These are phyloP conservation scores for Leptopilina syphax DNA, from an alignment of 2,888 invertebrate species.

Conservation along the genomic window DNA sequence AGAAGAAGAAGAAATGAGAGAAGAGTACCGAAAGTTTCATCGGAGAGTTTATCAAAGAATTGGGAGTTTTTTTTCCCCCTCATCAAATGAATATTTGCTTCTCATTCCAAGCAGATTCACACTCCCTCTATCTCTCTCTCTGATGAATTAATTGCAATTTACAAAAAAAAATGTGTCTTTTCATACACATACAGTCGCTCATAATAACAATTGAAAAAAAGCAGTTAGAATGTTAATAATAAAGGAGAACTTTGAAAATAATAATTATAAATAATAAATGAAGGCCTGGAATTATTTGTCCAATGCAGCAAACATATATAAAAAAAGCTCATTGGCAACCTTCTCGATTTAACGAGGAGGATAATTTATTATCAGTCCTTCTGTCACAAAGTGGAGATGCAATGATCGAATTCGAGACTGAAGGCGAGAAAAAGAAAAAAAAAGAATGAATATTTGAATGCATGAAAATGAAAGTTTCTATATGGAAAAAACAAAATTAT, in stretches of 20 bases:
- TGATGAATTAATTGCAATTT: slow-evolving; percentile 13
- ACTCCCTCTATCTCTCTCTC: not conserved
- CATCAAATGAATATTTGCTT: slow-evolving; percentile 10
- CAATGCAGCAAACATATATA: slow-evolving; percentile 61
- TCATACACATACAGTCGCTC: slow-evolving; percentile 32
- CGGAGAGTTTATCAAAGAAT: slow-evolving; percentile 38
- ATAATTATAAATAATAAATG: slow-evolving; percentile 10
- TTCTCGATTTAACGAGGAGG: slow-evolving; percentile 44
- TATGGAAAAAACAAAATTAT: slow-evolving; percentile 41
- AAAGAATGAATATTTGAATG: slow-evolving; percentile 27
- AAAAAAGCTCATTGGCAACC: slow-evolving; percentile 60
- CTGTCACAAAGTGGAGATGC: slow-evolving; percentile 31
- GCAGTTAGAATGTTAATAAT: slow-evolving; percentile 20
- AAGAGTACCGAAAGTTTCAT: slow-evolving; percentile 36
- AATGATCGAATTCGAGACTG: slow-evolving; percentile 36
- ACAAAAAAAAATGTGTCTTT: slow-evolving; percentile 32
- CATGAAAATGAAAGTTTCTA: slow-evolving; percentile 51
- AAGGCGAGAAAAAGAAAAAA: slow-evolving; percentile 20
- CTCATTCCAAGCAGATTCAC: slow-evolving; percentile 32
- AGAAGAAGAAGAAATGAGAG: slow-evolving; percentile 18
- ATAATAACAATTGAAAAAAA: slow-evolving; percentile 1
- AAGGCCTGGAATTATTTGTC: slow-evolving; percentile 40
- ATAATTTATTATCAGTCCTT: slow-evolving; percentile 34
- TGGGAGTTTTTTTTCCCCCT: not conserved
- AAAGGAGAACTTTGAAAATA: slow-evolving; percentile 3